Evolutionary conservation across 2,797 vertebrate genomes (phyloP).

Genomic region (Prunella strophiata): DNA sequence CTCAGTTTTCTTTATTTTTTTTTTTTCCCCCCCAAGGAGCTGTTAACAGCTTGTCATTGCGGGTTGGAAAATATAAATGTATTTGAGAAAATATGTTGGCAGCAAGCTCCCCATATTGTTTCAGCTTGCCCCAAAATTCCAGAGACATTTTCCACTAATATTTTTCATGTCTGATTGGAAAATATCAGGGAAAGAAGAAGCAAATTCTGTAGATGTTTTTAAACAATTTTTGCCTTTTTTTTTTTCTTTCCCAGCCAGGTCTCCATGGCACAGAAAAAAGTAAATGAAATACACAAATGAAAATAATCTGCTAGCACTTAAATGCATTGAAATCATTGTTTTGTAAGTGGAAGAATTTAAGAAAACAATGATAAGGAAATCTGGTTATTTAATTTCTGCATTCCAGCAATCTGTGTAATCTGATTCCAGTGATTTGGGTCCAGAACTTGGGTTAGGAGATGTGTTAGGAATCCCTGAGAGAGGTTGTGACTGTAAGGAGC

Average conservation of each 20-base stretch:
- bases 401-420: slow-evolving; percentile 35
- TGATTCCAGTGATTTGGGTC: not conserved
- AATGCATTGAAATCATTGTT: not conserved
- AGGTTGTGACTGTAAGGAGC: not conserved
- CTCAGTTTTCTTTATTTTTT: not conserved
- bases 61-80: not conserved
- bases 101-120: slow-evolving; percentile 1
- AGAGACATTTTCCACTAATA: not conserved
- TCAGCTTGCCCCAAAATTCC: slow-evolving; percentile 13
- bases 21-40: not conserved
- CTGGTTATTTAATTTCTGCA: not conserved
- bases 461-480: not conserved
- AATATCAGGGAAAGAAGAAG: not conserved
- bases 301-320: not conserved
- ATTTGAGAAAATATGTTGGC: slow-evolving; percentile 43
- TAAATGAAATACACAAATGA: not conserved
- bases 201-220: not conserved
- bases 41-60: not conserved
- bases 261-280: not conserved
- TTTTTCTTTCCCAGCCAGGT: not conserved
- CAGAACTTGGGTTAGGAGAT: not conserved
- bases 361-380: not conserved
- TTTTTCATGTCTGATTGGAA: slow-evolving; percentile 6
- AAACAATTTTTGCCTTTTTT: not conserved
- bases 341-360: not conserved